Evolutionary conservation across 2,113 vertebrate genomes (phyloP).

Genomic region (Zosterops japonicus): DNA sequence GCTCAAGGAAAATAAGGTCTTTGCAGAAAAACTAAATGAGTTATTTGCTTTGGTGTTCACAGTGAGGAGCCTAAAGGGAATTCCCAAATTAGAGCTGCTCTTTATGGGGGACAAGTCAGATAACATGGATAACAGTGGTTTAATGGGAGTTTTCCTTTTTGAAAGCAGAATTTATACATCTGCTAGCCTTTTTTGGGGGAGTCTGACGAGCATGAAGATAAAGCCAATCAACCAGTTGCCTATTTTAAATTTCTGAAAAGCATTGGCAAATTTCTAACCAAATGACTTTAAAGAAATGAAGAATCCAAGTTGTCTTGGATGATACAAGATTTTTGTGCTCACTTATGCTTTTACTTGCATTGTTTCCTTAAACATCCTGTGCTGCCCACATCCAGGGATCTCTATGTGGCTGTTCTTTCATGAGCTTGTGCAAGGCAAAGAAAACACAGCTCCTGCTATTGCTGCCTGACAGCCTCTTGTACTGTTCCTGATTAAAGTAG

Average conservation of each 20-base stretch:
- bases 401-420: neutral
- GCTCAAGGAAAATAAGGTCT: slow-evolving; percentile 57
- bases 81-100: slow-evolving; percentile 38
- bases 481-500: neutral
- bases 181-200: neutral
- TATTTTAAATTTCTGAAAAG: neutral
- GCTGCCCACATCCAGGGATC: neutral
- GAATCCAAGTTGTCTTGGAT: neutral
- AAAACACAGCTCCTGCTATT: neutral
- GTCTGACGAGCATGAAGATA: neutral
- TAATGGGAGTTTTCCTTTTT: neutral
- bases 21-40: slow-evolving; percentile 58
- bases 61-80: slow-evolving; percentile 46
- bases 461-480: neutral
- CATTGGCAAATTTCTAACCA: neutral
- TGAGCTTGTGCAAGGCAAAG: neutral
- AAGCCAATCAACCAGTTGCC: neutral
- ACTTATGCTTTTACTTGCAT: neutral
- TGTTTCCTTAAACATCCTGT: neutral
- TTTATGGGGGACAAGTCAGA: slow-evolving; percentile 18
- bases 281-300: neutral
- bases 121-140: neutral
- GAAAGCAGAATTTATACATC: neutral
- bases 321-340: rapidly evolving
- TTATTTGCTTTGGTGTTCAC: slow-evolving; percentile 59